Percentiles rank a stretch among this genome's conserved stretches.
Conservation (phyloP, 2,888 invertebrate species). For the Eupithecia exiguata region DNA sequence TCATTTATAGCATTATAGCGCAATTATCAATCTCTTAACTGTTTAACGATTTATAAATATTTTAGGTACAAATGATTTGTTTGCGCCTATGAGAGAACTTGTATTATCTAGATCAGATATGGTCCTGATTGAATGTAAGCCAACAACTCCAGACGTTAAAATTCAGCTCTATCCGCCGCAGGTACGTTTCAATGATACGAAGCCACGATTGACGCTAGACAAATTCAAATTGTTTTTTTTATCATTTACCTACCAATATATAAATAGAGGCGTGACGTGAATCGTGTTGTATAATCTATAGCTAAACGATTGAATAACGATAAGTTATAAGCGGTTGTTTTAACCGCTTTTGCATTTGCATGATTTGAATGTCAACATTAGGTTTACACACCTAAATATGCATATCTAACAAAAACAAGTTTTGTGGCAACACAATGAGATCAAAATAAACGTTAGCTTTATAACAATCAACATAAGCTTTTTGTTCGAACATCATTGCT, state of each 20-base stretch:
- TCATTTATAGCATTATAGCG: neutral
- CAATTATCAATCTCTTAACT: neutral
- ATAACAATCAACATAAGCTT: constrained; percentile 30
- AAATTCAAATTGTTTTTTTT: constrained; percentile 12
- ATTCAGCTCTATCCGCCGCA: constrained; percentile 56
- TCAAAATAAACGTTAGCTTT: constrained; percentile 24
- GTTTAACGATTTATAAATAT: constrained; percentile 55
- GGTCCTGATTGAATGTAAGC: constrained; percentile 76
- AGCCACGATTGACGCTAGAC: constrained; percentile 21
- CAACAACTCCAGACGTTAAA: constrained; percentile 73
- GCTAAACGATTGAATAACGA: neutral
- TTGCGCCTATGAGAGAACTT: constrained; percentile 73
- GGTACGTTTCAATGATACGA: constrained; percentile 68
- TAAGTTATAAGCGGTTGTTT: constrained; percentile 3
- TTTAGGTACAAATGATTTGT: constrained; percentile 73
- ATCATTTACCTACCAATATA: constrained; percentile 12
- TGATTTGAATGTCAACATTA: constrained; percentile 50
- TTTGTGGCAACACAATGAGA: constrained; percentile 17
- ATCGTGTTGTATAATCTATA: neutral
- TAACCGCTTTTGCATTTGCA: constrained; percentile 53
- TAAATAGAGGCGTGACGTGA: neutral
- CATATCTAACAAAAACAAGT: constrained; percentile 33
- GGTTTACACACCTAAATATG: constrained; percentile 20
- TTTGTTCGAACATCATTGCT: constrained; percentile 22
- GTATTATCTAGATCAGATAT: constrained; percentile 56